Percentiles rank a stretch among this genome's conserved stretches.
Conservation (phyloP, 2,888 invertebrate genomes). For the Apamea sordens region DNA sequence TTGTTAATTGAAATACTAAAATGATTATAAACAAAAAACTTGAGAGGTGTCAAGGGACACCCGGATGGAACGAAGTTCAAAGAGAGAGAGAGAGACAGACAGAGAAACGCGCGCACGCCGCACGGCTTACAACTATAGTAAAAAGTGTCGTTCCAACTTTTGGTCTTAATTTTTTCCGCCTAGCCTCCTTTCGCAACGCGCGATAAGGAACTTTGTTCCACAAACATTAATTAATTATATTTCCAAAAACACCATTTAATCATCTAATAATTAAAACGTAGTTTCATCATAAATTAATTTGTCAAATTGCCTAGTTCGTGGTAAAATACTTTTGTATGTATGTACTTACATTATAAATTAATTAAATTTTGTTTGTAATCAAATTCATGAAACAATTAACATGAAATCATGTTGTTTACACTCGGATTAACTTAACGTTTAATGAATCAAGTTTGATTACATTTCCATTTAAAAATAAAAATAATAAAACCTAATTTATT, state of each 20-base stretch:
- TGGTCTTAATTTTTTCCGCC: no score
- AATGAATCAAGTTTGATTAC: background rate
- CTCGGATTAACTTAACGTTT: background rate
- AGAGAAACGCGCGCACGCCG: no score
- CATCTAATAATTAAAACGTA: background rate
- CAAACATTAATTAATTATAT: background rate
- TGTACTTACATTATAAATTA: no score
- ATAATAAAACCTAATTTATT: background rate
- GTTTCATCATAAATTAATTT: background rate
- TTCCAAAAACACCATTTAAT: background rate
- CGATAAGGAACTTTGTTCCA: accelerated
- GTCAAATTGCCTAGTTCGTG: background rate
- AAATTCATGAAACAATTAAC: no score
- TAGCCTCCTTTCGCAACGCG: no score
- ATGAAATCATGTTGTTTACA: background rate
- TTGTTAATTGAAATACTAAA: background rate
- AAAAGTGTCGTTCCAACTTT: no score
- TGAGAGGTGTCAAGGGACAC: accelerated
- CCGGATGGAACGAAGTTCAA: accelerated
- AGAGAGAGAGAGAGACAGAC: no score
- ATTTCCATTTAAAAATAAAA: background rate
- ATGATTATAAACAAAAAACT: background rate
- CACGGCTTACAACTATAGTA: no score
- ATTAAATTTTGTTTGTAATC: no score
- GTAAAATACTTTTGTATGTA: background rate